phyloP scores from a whole-genome alignment of 2,888 invertebrate genomes.

The Pyrgus malvae region DNA sequence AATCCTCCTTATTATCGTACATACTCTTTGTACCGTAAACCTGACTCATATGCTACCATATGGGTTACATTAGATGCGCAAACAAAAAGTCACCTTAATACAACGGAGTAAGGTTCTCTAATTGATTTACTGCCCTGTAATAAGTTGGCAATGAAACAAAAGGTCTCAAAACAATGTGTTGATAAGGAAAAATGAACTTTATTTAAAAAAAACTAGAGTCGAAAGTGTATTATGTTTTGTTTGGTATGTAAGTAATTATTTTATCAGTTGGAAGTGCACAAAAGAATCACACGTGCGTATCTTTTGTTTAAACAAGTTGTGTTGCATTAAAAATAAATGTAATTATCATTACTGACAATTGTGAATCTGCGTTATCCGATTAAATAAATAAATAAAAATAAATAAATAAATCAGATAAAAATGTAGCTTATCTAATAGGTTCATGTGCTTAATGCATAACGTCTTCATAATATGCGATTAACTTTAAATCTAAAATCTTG shows the following conservation, averaged over 20 bases:
- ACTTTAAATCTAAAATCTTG: too few species aligned
- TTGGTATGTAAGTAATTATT: background rate
- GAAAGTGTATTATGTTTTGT: background rate
- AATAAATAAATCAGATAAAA: background rate
- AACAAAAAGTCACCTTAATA: slow-evolving; percentile 16
- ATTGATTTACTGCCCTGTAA: background rate
- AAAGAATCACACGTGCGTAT: slow-evolving; percentile 4
- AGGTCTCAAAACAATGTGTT: background rate
- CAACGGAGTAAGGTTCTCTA: slow-evolving; percentile 1
- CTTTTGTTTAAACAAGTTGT: slow-evolving; percentile 8
- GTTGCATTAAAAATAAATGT: background rate
- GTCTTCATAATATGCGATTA: too few species aligned
- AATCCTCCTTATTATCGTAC: slow-evolving; percentile 3
- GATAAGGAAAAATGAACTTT: too few species aligned
- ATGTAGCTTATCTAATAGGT: too few species aligned
- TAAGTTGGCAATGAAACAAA: too few species aligned
- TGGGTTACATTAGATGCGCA: slow-evolving; percentile 6
- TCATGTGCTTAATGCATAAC: too few species aligned
- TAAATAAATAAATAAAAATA: background rate
- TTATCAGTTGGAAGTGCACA: background rate
- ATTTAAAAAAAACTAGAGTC: too few species aligned
- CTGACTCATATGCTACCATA: slow-evolving; percentile 19
- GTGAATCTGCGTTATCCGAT: background rate
- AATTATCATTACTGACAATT: background rate
- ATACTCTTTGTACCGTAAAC: background rate